phyloP scores from a whole-genome alignment of 2,888 invertebrate species.

The Caenorhabditis virilis region DNA sequence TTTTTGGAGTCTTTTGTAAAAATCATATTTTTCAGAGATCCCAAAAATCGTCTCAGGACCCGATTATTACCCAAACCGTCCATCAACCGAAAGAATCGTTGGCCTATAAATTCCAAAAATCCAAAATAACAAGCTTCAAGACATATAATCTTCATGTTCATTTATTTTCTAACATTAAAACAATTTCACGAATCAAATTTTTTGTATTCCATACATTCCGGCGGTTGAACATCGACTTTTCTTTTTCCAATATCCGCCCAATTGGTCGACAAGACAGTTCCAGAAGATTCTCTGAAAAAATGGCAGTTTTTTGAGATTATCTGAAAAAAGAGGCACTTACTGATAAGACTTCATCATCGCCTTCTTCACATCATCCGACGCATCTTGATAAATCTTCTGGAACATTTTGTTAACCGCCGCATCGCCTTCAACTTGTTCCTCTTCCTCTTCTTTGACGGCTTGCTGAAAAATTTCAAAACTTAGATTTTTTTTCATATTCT shows the following conservation, averaged over 20 bases:
- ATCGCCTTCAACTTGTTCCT: slow-evolving; percentile 80
- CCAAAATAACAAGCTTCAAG: too few relatives aligned
- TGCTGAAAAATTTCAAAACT: too few relatives aligned
- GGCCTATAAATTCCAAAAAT: too few relatives aligned
- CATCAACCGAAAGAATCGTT: too few relatives aligned
- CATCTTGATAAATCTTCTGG: slow-evolving; percentile 85
- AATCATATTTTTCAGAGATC: too few relatives aligned
- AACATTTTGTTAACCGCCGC: slow-evolving; percentile 76
- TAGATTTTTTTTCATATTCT: too few relatives aligned
- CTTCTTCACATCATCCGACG: slow-evolving; percentile 86
- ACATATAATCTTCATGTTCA: too few relatives aligned
- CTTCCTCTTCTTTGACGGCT: slow-evolving; percentile 73
- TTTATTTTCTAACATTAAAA: too few relatives aligned
- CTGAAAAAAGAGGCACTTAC: slow-evolving; percentile 70
- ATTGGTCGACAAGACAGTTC: slow-evolving; percentile 95
- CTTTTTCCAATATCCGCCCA: slow-evolving; percentile 85
- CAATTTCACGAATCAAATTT: slow-evolving; percentile 70
- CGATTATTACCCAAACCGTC: too few relatives aligned
- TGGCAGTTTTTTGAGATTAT: neutral
- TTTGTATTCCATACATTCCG: slow-evolving; percentile 91
- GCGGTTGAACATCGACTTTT: slow-evolving; percentile 76
- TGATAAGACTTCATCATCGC: slow-evolving; percentile 99
- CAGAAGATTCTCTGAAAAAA: slow-evolving; percentile 80
- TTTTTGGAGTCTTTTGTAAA: too few relatives aligned
- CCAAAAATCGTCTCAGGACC: too few relatives aligned